Base-by-base conservation (phyloP, 2,113 vertebrate species). In the Gymnarchus niloticus region DNA sequence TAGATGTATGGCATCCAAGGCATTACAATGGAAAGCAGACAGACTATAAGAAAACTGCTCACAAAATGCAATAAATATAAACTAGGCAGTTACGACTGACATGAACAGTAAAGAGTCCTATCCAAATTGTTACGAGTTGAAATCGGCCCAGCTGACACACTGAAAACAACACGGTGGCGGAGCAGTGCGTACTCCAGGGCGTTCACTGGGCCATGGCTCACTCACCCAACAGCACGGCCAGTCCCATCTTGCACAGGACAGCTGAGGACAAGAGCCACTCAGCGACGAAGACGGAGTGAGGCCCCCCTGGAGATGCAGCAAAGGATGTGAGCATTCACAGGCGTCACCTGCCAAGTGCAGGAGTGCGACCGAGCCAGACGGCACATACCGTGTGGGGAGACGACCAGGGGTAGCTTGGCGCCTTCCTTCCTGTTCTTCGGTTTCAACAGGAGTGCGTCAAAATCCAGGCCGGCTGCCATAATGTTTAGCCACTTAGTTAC, bases 371-470 rank as follows among this genome's bases (percentile, higher is more conserved):
- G 85, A 54, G 51, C 17, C 25, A 4, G 6, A 6, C 21, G 10
- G 37, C 41, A 93, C 95, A 81, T 89, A 99, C 98, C 98, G 52
- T 99, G 98, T 81, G 97, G 97, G 88, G 88, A 94, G 86, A 98
- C 96, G 0, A 99, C 91, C 86, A 99, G 91, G 23, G 98, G 97
- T 28, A 95, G 89, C 83, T 95, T 96, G 83, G 89, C 90, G 56
- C 92, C 91, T 41, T 93, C 83, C 1, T 92, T 87, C 25, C 89
- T 54, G 41, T 94, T 84, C 0, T 91, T 94, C 56, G 98, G 98
- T 91, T 93, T 96, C 87, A 99, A 90, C 65, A 99, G 91, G 87
- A 99, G 93, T 51, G 93, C 96, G 92, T 99, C 97, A 6, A 97
- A 99, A 88, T 97, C 94, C 87, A 99, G 93, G 54, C 93, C 97